Percentiles rank a stretch among this genome's conserved stretches.
Evolutionary conservation across 2,113 vertebrate species (phyloP).

Genomic region (Perca flavescens): DNA sequence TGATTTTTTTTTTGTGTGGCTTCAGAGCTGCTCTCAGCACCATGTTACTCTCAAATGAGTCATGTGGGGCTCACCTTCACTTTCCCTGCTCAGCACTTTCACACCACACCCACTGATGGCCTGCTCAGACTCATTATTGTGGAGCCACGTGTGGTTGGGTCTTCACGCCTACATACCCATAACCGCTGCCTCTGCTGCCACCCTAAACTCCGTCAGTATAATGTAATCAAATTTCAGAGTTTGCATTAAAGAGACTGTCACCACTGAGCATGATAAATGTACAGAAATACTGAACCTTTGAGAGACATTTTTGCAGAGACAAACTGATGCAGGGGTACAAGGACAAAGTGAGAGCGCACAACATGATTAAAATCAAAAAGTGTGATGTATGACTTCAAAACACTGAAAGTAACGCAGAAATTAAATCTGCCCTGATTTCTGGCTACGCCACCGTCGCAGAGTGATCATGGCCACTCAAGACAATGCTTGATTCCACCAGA

Average conservation of each 20-base stretch:
- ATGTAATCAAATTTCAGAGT: slow-evolving; percentile 70
- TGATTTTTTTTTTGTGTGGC: slow-evolving; percentile 65
- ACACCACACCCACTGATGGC: slow-evolving; percentile 73
- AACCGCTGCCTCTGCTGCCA: slow-evolving; percentile 58
- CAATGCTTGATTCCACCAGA: too few relatives aligned
- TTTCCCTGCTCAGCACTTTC: slow-evolving; percentile 81
- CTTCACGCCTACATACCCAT: slow-evolving; percentile 70
- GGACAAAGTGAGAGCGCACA: slow-evolving; percentile 14
- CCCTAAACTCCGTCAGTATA: slow-evolving; percentile 59
- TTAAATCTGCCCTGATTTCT: too few relatives aligned
- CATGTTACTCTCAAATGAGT: slow-evolving; percentile 75
- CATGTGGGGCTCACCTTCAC: slow-evolving; percentile 78
- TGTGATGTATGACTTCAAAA: slow-evolving; percentile 2
- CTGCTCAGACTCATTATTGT: slow-evolving; percentile 78
- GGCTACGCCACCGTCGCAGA: too few relatives aligned
- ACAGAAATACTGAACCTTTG: slow-evolving; percentile 47
- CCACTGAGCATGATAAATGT: slow-evolving; percentile 62
- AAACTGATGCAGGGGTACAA: slow-evolving; percentile 24
- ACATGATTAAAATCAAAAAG: neutral
- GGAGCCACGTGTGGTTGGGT: slow-evolving; percentile 60
- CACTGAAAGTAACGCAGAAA: neutral
- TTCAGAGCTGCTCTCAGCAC: slow-evolving; percentile 72
- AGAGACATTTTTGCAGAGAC: slow-evolving; percentile 17
- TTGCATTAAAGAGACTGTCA: slow-evolving; percentile 67
- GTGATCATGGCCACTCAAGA: too few relatives aligned